phyloP scores from a whole-genome alignment of 2,113 vertebrate genomes.

The Xenopus laevis region DNA sequence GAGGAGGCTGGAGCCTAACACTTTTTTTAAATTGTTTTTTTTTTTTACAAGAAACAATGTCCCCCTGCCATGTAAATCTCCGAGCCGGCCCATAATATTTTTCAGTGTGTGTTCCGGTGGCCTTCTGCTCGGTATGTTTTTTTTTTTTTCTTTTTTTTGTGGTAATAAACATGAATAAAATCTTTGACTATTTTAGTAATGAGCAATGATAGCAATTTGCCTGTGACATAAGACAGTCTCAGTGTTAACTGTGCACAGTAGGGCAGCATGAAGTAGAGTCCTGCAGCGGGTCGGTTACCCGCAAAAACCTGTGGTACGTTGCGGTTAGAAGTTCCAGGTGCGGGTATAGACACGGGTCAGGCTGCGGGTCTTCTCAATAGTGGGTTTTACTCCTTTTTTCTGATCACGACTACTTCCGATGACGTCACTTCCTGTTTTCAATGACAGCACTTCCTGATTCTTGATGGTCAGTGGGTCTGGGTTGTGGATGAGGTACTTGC shows the following conservation, averaged over 20 bases:
- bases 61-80: slow-evolving; percentile 32
- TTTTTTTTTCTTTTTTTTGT: slow-evolving; percentile 38
- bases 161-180: slow-evolving; percentile 54
- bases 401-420: too few species aligned
- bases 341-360: too few species aligned
- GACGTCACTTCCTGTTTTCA: too few species aligned
- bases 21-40: slow-evolving; percentile 47
- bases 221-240: slow-evolving; percentile 27
- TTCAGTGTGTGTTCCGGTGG: slow-evolving; percentile 48
- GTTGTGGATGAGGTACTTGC: too few species aligned
- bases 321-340: too few species aligned
- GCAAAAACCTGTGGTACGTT: too few species aligned
- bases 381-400: too few species aligned
- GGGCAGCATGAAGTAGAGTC: slow-evolving; percentile 26
- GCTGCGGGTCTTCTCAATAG: too few species aligned
- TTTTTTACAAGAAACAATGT: slow-evolving; percentile 44
- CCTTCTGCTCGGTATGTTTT: slow-evolving; percentile 48
- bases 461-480: too few species aligned
- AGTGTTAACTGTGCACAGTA: slow-evolving; percentile 14
- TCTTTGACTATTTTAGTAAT: slow-evolving; percentile 51
- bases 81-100: slow-evolving; percentile 32
- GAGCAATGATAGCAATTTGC: slow-evolving; percentile 37
- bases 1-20: slow-evolving; percentile 44
- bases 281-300: too few species aligned
- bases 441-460: too few species aligned